Evolutionary conservation across 2,888 invertebrate genomes (phyloP).

Genomic region (Standfussiana lucernea): DNA sequence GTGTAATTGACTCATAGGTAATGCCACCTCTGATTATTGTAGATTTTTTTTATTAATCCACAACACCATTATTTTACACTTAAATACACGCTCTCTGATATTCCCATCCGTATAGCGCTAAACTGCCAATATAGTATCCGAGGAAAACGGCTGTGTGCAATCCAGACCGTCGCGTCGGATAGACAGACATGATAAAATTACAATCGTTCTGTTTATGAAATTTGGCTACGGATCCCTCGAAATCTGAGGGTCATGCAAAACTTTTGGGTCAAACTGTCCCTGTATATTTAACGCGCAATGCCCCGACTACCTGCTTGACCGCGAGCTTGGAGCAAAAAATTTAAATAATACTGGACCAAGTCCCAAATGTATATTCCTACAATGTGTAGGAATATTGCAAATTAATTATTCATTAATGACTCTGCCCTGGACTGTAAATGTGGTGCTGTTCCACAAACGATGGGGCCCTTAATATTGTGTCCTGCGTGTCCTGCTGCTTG

Average conservation of each 20-base stretch:
- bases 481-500: no score
- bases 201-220: background rate
- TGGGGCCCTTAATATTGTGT: no score
- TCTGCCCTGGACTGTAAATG: no score
- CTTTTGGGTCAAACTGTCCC: slow-evolving; percentile 56
- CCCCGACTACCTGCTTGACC: slow-evolving; percentile 44
- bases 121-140: background rate
- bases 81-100: background rate
- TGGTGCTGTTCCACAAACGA: no score
- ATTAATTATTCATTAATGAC: no score
- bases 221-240: background rate
- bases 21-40: no score
- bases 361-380: background rate
- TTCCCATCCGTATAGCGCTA: background rate
- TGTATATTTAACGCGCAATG: slow-evolving; percentile 44
- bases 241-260: slow-evolving; percentile 46
- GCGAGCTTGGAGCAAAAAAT: slow-evolving; percentile 9
- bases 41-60: no score
- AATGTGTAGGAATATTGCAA: slow-evolving; percentile 13
- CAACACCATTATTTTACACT: background rate
- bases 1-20: no score
- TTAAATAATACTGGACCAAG: slow-evolving; percentile 12
- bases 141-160: background rate
- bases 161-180: background rate
- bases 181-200: background rate